Base-by-base conservation (phyloP, 92 coral and sea anemone species). In the Palythoa caribaeorum region DNA sequence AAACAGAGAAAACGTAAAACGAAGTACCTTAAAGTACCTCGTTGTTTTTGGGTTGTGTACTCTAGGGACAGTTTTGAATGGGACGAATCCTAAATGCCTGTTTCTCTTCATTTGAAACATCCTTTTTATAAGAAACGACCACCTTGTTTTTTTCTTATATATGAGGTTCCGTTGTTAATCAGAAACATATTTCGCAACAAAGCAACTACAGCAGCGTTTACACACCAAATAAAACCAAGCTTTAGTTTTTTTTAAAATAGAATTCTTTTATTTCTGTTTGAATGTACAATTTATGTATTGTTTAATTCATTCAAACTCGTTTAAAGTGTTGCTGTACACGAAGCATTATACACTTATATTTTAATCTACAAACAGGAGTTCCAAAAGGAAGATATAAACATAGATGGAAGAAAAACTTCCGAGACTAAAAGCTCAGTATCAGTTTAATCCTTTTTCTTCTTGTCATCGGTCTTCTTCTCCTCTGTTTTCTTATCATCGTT, bases 401-500 rank as follows among this genome's bases (percentile, higher is more conserved):
- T 44, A 44, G 76, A 80, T 20, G 76, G 47, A 81, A 47, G 76
- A 68, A 68, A 81, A 65, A 48, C 84, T 66, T 81, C 76, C 86
- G n/a, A 65, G 20, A 66, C 86, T 47, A 65, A 19, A 40, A 62
- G 38, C 57, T 59, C 54, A 40, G 40, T 40, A 44, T 40, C 81
- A 79, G 86, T 78, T 60, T 89, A 80, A 16, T 88, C 88, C 78
- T 88, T 83, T 28, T 66, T 81, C 72, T 88, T 87, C 75, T 91
- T 90, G 14, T 91, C 94, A 37, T 84, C 84, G 6, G 79, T 91
- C 54, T 88, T 91, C 71, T 79, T 80, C 8, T 89, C 84, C 5
- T 91, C 93, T 3, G 89, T 89, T 40, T 84, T 88, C 36, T 91
- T 81, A 76, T 91, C 91, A 17, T 92, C 92, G 15, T 87, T 83